Evolutionary conservation across 2,113 vertebrate species (phyloP).

Genomic region (Hippocampus barbouri): DNA sequence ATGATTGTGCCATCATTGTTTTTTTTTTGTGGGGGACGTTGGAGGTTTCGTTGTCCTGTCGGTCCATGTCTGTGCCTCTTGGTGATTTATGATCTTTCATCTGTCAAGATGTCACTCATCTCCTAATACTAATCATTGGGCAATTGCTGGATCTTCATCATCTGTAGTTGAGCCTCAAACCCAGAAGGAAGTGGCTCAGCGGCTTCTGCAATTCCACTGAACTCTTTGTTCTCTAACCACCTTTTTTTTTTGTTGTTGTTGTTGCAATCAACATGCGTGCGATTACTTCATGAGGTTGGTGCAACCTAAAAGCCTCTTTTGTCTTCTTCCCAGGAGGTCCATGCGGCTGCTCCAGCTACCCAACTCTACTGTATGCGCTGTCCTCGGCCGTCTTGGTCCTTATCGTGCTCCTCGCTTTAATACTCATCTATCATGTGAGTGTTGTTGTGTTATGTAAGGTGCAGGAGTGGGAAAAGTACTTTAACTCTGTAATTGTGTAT

Average conservation of each 20-base stretch:
- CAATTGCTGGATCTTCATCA: background rate
- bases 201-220: conserved; percentile 18
- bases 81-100: background rate
- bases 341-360: conserved; percentile 52
- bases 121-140: background rate
- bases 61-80: background rate
- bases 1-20: background rate
- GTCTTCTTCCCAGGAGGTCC: conserved; percentile 20
- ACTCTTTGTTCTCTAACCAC: background rate
- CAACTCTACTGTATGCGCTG: conserved; percentile 52
- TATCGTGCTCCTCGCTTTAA: conserved; percentile 39
- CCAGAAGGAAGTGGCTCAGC: conserved; percentile 32
- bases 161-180: conserved; percentile 6
- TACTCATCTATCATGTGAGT: conserved; percentile 47
- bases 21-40: background rate
- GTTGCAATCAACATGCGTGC: background rate
- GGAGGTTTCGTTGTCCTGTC: background rate
- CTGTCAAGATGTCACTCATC: background rate
- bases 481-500: background rate
- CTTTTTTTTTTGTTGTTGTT: background rate
- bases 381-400: conserved; percentile 48
- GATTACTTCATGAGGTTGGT: background rate
- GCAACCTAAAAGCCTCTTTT: conserved; percentile 12
- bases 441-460: background rate
- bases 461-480: background rate